Evolutionary conservation across 92 coral and sea anemone species (phyloP), one percentile per base, ranked within the genome.

Genomic region (Pocillopora grandis): DNA sequence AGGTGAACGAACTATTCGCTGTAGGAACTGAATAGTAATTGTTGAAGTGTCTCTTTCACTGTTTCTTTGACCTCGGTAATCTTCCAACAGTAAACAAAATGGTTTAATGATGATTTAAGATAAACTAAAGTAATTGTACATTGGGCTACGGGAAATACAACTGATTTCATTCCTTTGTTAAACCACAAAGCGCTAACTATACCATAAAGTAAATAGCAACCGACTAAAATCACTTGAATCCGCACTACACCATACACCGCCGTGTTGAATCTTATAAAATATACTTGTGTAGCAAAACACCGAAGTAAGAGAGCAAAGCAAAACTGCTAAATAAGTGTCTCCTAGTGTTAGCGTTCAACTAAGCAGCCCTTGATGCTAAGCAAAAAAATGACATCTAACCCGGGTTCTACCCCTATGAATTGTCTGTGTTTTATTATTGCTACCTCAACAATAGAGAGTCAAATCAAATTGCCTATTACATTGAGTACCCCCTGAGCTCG

Each of bases 31-130:
- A 42, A 42, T 3, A 42, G 8, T 42, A 2, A 42, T 42, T 42
- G 52, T 1, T 7, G 52, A 7, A 42, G 52, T 7, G 52, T 59
- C 16, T 59, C 62, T 59, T 59, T 59, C 62, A 59, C 62, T 59
- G 62, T 2, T 16, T 59, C 16, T 59, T 12, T 59, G 3, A 59
- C 19, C 18, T 59, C 78, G 4, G 16, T 75, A 35, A 75, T 75
- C 65, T 58, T 75, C 78, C 78, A 75, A 16, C 78, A 75, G 64
- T 75, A 75, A 23, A 75, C 42, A 52, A 75, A 9, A 14, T 63
- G 78, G 78, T 55, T 23, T 33, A 63, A 3, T 17, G 78, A 75
- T 62, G 52, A 42, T 0, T 75, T 75, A 10, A 75, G n/a, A 19
- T 36, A 71, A 33, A 71, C 48, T 16, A 59, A 59, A 12, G 17